phyloP scores from a whole-genome alignment of 2,113 vertebrate species.

The Otolemur garnettii region DNA sequence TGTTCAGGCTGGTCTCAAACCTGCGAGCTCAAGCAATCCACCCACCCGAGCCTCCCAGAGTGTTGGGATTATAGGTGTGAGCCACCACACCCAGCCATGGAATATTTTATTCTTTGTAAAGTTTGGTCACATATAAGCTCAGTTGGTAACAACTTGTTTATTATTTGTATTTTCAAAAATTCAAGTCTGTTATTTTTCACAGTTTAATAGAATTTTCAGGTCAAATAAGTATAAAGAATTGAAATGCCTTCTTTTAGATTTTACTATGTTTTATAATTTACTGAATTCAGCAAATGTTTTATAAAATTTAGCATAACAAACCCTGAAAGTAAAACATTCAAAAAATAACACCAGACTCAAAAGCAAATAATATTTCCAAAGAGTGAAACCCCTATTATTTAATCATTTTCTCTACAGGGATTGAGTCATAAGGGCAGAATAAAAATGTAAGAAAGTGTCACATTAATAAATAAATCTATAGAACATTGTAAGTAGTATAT shows the following conservation, averaged over 20 bases:
- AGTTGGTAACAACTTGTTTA: neutral
- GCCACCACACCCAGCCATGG: too few relatives aligned
- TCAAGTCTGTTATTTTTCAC: neutral
- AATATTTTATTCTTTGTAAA: neutral
- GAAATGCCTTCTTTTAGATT: constrained; percentile 30
- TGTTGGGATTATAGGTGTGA: too few relatives aligned
- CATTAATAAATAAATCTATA: constrained; percentile 41
- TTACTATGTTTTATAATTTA: constrained; percentile 51
- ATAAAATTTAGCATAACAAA: constrained; percentile 59
- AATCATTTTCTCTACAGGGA: constrained; percentile 43
- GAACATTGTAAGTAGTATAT: neutral
- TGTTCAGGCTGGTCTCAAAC: too few relatives aligned
- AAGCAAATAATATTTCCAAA: constrained; percentile 52
- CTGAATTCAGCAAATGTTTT: constrained; percentile 46
- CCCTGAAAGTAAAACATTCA: constrained; percentile 55
- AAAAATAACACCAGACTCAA: constrained; percentile 36
- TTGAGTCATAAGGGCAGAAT: constrained; percentile 54
- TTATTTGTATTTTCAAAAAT: constrained; percentile 21
- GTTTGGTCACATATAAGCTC: neutral
- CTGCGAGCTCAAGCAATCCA: too few relatives aligned
- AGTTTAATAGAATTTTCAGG: constrained; percentile 56
- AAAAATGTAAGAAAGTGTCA: constrained; percentile 41
- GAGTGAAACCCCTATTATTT: constrained; percentile 44
- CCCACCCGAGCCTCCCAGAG: too few relatives aligned
- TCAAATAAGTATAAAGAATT: constrained; percentile 41